Percentiles rank a stretch among this genome's conserved stretches.
Conservation (phyloP, 1,140 invertebrate species). For the Caligus rogercresseyi region DNA sequence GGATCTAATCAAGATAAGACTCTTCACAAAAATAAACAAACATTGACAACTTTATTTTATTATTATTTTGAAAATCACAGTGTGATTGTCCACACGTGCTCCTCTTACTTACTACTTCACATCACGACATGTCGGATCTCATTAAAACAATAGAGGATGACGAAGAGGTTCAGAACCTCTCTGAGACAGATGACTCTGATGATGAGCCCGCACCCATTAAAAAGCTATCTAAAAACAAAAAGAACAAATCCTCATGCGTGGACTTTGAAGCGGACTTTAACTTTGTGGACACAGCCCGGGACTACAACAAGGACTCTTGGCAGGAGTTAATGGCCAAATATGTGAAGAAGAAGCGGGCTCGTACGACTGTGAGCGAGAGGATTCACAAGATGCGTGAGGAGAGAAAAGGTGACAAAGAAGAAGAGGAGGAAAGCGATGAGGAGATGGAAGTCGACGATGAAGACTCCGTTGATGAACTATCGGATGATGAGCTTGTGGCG, state of each 20-base stretch:
- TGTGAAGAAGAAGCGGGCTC: conserved; percentile 4
- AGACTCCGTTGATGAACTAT: background rate
- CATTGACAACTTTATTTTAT: no score
- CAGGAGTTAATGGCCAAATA: conserved; percentile 11
- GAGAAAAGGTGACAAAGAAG: background rate
- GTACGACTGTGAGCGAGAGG: conserved; percentile 8
- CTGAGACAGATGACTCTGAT: background rate
- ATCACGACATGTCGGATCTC: no score
- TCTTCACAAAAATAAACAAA: no score
- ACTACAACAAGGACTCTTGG: conserved; percentile 19
- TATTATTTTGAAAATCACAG: no score
- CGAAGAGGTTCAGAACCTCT: conserved; percentile 9
- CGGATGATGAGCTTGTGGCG: conserved; percentile 14
- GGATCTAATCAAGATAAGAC: no score
- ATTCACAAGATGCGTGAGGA: conserved; percentile 5
- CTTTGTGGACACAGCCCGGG: conserved; percentile 10
- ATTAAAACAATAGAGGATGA: conserved; percentile 16
- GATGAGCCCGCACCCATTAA: conserved; percentile 1
- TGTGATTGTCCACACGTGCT: no score
- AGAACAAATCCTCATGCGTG: background rate
- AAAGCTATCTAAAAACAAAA: background rate
- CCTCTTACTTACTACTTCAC: no score
- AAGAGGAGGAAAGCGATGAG: background rate
- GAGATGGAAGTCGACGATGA: background rate
- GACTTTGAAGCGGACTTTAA: conserved; percentile 14